Evolutionary conservation across 1,140 invertebrate genomes (phyloP).

Genomic region (Melanaphis sacchari): DNA sequence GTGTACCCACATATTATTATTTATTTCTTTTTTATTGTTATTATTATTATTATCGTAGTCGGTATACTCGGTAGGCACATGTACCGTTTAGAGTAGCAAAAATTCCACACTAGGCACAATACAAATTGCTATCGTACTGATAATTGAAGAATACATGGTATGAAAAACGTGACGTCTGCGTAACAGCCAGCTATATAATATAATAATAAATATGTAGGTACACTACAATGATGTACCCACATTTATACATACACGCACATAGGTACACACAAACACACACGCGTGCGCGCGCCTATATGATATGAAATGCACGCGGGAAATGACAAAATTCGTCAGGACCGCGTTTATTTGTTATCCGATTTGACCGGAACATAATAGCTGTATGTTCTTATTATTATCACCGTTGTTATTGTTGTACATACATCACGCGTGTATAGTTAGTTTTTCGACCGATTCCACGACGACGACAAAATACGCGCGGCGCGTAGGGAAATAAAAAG

Average conservation of each 20-base stretch:
- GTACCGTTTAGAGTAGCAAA: neutral
- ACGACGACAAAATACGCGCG: neutral
- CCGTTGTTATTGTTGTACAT: neutral
- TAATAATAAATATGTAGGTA: neutral
- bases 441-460: slow-evolving; percentile 26
- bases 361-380: slow-evolving; percentile 29
- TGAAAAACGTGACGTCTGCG: slow-evolving; percentile 8
- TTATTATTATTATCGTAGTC: neutral
- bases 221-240: neutral
- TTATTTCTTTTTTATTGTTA: neutral
- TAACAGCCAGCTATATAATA: neutral
- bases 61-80: neutral
- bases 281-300: too few species aligned
- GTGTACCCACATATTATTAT: neutral
- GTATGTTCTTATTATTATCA: slow-evolving; percentile 36
- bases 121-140: neutral
- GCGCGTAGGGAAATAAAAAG: neutral
- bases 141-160: neutral
- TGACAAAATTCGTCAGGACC: slow-evolving; percentile 23
- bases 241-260: neutral
- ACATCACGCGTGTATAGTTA: neutral
- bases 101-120: neutral
- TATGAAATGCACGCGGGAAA: neutral
- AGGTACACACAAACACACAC: neutral
- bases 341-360: slow-evolving; percentile 38